These are phyloP conservation scores for Brenthis ino DNA, from an alignment of 2,888 invertebrate species.

Conservation along the genomic window DNA sequence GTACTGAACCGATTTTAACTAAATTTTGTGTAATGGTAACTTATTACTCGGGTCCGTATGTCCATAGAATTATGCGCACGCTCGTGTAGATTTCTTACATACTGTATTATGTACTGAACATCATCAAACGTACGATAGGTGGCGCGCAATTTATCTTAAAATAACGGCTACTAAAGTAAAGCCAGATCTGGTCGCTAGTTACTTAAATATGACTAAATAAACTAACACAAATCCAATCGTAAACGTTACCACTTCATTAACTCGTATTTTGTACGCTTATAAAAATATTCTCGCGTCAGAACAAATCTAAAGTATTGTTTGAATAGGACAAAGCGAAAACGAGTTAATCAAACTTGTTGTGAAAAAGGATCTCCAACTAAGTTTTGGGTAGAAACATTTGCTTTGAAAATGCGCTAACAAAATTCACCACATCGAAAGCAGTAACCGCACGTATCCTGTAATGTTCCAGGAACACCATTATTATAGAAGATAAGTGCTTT, in stretches of 20 bases:
- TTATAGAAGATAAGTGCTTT: slow-evolving; percentile 21
- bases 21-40: too few relatives aligned
- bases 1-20: too few relatives aligned
- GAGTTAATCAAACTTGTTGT: slow-evolving; percentile 26
- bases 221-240: too few relatives aligned
- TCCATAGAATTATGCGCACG: too few relatives aligned
- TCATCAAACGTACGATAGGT: too few relatives aligned
- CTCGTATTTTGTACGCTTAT: slow-evolving; percentile 6
- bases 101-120: too few relatives aligned
- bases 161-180: too few relatives aligned
- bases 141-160: too few relatives aligned
- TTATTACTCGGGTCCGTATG: too few relatives aligned
- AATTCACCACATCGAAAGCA: slow-evolving; percentile 42
- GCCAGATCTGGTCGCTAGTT: too few relatives aligned
- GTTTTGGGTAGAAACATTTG: slow-evolving; percentile 36
- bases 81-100: too few relatives aligned
- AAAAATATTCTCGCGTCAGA: slow-evolving; percentile 2
- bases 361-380: slow-evolving; percentile 22
- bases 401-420: slow-evolving; percentile 50
- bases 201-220: too few relatives aligned
- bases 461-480: slow-evolving; percentile 19
- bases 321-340: slow-evolving; percentile 16
- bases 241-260: not conserved
- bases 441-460: slow-evolving; percentile 22
- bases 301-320: slow-evolving; percentile 12